Evolutionary conservation across 2,113 vertebrate genomes (phyloP), one percentile per base, ranked within the genome.

Genomic region (Chaetura pelagica): DNA sequence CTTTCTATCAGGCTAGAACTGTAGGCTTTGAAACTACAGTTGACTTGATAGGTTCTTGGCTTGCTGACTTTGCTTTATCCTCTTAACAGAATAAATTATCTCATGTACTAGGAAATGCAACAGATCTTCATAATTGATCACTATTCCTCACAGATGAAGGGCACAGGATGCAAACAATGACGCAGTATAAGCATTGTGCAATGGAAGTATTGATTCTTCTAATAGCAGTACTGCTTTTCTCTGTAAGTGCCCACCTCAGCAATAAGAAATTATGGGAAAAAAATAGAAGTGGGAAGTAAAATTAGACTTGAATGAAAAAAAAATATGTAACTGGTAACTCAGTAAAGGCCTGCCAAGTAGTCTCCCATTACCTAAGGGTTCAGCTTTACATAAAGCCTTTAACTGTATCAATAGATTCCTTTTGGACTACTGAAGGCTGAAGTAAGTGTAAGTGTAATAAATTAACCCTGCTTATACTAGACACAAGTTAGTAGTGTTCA

Each of bases 51-150:
- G 48, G 29, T 67, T 93, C 86, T 95, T 93, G 83, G 35, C 88
- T 94, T 95, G 89, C 85, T 94, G 96, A 91, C 87, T 91, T 77
- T 93, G 84, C 91, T 95, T 84, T 93, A 92, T 83, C 84, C 92
- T 94, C 72, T 82, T 79, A 94, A 87, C 64, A 63, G 95, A 94
- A 92, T 93, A 96, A 96, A 87, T 92, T 69, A 73, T 80, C 89
- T 96, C 71, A 35, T 84, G 82, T 84, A 94, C 83, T 74, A 93
- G 88, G 79, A 90, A 90, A 92, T 73, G 73, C 14, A 40, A 92
- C 95, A 90, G 91, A 78, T 96, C 89, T 95, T 96, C 93, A 84
- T 95, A 94, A 96, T 68, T 94, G 95, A 96, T 96, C 55, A 8
- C 78, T 87, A 4, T 75, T 69, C 59, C 78, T 96, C 54, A 69